These are phyloP conservation scores for Homarus americanus DNA, from an alignment of 1,140 invertebrate species.

Conservation along the genomic window DNA sequence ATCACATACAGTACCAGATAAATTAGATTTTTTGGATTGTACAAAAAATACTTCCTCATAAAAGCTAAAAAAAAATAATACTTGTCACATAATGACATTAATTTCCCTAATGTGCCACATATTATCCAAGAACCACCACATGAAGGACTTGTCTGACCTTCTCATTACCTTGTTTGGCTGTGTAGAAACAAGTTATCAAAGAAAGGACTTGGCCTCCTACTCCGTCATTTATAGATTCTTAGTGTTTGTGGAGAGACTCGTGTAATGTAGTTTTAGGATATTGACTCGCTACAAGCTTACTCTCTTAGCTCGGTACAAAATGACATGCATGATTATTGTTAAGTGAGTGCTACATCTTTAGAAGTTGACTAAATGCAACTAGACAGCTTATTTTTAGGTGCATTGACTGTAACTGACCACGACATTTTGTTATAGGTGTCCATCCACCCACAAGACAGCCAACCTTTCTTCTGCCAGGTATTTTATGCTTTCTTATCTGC, in stretches of 20 bases:
- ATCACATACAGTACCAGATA: no score
- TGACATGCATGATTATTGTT: not conserved
- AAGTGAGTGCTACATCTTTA: not conserved
- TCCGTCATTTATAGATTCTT: no score
- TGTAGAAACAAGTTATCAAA: no score
- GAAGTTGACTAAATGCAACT: not conserved
- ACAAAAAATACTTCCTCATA: no score
- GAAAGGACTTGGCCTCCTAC: no score
- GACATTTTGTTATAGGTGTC: conserved; percentile 55
- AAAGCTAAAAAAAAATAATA: no score
- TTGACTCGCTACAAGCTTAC: not conserved
- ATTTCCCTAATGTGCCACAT: no score
- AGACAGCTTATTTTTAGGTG: not conserved
- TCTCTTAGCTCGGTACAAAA: not conserved
- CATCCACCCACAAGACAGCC: conserved; percentile 37
- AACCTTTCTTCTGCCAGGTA: conserved; percentile 44
- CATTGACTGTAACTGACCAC: not conserved
- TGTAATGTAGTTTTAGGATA: not conserved
- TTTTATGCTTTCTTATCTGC: conserved; percentile 21
- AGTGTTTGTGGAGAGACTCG: not conserved
- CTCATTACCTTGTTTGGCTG: no score
- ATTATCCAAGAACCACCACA: no score
- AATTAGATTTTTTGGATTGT: no score
- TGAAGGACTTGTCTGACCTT: no score
- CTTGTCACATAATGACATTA: no score